Percentiles rank a stretch among this genome's conserved stretches.
These are phyloP conservation scores for Erpornis zantholeuca DNA, from an alignment of 2,113 vertebrate species.

Conservation along the genomic window DNA sequence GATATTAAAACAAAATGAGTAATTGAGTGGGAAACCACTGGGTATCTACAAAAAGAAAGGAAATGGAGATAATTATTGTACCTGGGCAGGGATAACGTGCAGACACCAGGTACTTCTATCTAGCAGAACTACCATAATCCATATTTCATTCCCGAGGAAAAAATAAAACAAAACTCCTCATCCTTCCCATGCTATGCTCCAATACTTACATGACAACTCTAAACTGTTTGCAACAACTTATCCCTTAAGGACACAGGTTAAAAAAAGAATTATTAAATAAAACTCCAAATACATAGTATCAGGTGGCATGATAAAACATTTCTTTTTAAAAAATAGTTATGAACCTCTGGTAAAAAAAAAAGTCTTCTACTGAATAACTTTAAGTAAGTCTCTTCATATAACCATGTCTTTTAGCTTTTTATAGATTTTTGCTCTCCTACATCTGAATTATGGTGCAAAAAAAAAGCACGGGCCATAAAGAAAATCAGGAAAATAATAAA, in stretches of 20 bases:
- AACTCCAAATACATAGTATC: neutral
- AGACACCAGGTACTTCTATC: neutral
- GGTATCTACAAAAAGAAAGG: neutral
- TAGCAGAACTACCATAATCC: neutral
- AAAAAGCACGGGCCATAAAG: neutral
- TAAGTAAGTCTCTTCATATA: neutral
- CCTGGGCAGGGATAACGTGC: neutral
- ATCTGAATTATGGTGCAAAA: neutral
- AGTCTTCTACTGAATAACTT: neutral
- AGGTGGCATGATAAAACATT: neutral
- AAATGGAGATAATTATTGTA: neutral
- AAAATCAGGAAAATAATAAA: neutral
- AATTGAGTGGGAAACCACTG: neutral
- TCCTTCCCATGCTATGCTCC: neutral
- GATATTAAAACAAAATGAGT: neutral
- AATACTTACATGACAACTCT: neutral
- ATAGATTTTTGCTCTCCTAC: neutral
- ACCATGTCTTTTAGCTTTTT: neutral
- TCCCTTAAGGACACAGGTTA: neutral
- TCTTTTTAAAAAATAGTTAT: neutral
- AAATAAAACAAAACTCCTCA: fast-evolving
- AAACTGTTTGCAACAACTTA: neutral
- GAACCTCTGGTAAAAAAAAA: neutral
- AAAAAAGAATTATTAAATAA: no score
- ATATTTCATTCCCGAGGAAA: neutral